phyloP scores from a whole-genome alignment of 1,140 invertebrate species.

The Heliconius congener region DNA sequence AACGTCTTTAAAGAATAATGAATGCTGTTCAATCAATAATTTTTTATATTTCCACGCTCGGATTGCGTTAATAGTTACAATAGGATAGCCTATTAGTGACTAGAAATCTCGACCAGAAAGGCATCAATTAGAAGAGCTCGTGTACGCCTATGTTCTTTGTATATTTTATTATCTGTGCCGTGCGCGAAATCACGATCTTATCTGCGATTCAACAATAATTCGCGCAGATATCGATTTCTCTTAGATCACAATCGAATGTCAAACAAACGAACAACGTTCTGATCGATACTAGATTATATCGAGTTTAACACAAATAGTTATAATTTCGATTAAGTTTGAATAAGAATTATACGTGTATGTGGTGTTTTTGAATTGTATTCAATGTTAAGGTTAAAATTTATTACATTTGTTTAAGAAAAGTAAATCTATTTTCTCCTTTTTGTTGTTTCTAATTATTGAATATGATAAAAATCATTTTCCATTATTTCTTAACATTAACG shows the following conservation, averaged over 20 bases:
- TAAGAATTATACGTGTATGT: background rate
- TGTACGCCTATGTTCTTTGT: conserved; percentile 32
- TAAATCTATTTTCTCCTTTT: too few relatives aligned
- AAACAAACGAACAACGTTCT: conserved; percentile 40
- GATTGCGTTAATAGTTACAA: conserved; percentile 5
- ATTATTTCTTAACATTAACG: too few relatives aligned
- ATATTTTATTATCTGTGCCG: conserved; percentile 44
- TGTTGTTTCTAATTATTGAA: too few relatives aligned
- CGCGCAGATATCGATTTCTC: conserved; percentile 54
- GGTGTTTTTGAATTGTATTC: too few relatives aligned
- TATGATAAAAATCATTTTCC: too few relatives aligned
- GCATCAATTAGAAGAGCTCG: conserved; percentile 34
- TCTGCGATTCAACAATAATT: conserved; percentile 48
- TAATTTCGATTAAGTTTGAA: background rate
- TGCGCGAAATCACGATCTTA: conserved; percentile 46
- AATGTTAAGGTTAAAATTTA: too few relatives aligned
- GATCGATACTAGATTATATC: conserved; percentile 47
- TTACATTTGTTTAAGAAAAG: too few relatives aligned
- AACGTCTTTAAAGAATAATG: background rate
- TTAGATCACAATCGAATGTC: conserved; percentile 45
- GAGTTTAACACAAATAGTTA: conserved; percentile 24
- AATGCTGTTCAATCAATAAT: background rate
- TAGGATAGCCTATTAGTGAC: background rate
- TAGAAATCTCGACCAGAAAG: conserved; percentile 19
- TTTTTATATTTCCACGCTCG: background rate